Percentiles rank a stretch among this genome's conserved stretches.
Conservation (phyloP, 1,140 invertebrate genomes). For the Wiebesia pumilae region DNA sequence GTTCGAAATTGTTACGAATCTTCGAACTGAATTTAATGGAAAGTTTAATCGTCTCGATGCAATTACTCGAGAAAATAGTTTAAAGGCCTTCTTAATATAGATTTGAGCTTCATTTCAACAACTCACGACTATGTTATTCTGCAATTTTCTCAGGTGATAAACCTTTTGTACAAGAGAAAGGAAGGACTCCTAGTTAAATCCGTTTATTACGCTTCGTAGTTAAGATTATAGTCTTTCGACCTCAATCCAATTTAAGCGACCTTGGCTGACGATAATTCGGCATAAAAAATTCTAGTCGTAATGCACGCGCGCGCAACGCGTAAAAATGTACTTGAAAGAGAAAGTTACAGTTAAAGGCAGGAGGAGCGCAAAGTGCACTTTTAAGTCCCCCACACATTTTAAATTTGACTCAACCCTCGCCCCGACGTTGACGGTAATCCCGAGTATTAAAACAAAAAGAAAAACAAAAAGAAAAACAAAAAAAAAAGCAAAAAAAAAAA, state of each 20-base stretch:
- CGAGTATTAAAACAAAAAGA: background rate
- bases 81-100: background rate
- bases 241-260: constrained; percentile 10
- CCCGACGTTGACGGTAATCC: background rate
- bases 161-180: background rate
- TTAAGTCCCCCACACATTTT: background rate
- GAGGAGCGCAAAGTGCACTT: background rate
- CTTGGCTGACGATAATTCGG: background rate
- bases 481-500: background rate
- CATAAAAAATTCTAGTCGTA: background rate
- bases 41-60: background rate
- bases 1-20: background rate
- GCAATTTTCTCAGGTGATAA: background rate
- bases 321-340: background rate
- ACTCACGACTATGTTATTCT: background rate
- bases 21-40: background rate
- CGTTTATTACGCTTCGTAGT: background rate
- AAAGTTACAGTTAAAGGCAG: background rate
- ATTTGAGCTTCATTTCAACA: background rate
- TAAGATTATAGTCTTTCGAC: background rate
- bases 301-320: background rate
- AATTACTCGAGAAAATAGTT: background rate
- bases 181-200: background rate
- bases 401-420: background rate
- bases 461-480: background rate